Evolutionary conservation across 2,113 vertebrate genomes (phyloP).

Genomic region (Manacus vitellinus): DNA sequence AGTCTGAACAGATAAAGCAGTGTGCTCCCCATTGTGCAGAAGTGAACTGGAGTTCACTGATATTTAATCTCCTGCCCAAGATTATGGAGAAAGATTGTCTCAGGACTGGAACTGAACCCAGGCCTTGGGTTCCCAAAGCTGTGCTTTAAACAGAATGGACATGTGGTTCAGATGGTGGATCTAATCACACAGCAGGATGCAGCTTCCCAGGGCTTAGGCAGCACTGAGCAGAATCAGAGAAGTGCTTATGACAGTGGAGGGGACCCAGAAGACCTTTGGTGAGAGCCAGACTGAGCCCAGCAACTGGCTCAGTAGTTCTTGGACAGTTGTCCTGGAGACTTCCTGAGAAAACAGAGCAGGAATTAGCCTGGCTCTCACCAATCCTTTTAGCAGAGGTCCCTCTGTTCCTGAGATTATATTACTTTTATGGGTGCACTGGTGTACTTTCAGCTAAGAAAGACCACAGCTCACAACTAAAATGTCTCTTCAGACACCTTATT

Average conservation of each 20-base stretch:
- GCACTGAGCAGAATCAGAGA: not conserved
- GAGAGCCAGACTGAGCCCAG: not conserved
- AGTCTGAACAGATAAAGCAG: not conserved
- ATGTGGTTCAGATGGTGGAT: not conserved
- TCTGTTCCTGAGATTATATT: not conserved
- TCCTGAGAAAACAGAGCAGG: not conserved
- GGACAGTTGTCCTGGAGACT: not conserved
- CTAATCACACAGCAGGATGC: rapidly evolving
- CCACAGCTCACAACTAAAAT: not conserved
- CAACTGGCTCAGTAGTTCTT: not conserved
- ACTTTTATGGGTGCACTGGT: not conserved
- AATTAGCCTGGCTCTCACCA: not conserved
- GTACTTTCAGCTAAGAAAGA: not conserved
- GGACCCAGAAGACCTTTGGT: not conserved
- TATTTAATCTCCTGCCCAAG: not conserved
- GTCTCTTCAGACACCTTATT: not conserved
- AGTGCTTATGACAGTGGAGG: rapidly evolving
- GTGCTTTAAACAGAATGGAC: not conserved
- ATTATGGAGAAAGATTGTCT: not conserved
- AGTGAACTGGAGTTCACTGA: not conserved
- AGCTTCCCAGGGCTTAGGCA: not conserved
- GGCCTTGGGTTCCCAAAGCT: not conserved
- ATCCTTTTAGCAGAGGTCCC: not conserved
- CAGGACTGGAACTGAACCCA: not conserved
- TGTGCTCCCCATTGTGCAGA: not conserved